Conservation (phyloP, 2,113 vertebrate species). For the Circaetus gallicus region DNA sequence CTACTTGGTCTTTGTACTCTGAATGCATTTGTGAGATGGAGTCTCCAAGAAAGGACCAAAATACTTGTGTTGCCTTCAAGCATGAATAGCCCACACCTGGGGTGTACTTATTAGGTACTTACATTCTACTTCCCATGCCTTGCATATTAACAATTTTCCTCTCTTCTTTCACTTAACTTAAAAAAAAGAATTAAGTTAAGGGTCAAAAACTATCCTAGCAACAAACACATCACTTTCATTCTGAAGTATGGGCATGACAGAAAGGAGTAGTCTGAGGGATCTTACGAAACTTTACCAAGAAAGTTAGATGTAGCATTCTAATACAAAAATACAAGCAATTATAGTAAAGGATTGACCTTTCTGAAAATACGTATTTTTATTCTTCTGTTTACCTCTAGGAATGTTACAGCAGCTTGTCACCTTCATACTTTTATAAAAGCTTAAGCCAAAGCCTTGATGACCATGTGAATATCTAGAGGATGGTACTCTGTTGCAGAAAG, state of each 20-base stretch:
- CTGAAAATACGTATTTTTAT: neutral
- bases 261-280: neutral
- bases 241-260: neutral
- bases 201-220: neutral
- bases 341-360: neutral
- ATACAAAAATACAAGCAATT: neutral
- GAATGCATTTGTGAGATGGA: neutral
- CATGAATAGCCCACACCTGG: neutral
- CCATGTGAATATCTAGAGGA: neutral
- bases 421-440: neutral
- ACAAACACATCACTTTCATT: neutral
- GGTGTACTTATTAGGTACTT: neutral
- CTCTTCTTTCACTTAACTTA: neutral
- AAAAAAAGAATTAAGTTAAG: neutral
- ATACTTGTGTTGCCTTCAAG: neutral
- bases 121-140: neutral
- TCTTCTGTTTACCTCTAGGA: neutral
- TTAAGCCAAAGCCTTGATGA: neutral
- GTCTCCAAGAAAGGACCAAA: neutral
- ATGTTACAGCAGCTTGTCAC: neutral
- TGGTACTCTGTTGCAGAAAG: neutral
- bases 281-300: neutral
- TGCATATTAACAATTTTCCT: neutral
- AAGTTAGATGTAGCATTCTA: neutral
- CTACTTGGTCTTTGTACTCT: neutral